Percentiles rank a stretch among this genome's conserved stretches.
phyloP scores from a whole-genome alignment of 2,888 invertebrate genomes.

The Yponomeuta evonymella region DNA sequence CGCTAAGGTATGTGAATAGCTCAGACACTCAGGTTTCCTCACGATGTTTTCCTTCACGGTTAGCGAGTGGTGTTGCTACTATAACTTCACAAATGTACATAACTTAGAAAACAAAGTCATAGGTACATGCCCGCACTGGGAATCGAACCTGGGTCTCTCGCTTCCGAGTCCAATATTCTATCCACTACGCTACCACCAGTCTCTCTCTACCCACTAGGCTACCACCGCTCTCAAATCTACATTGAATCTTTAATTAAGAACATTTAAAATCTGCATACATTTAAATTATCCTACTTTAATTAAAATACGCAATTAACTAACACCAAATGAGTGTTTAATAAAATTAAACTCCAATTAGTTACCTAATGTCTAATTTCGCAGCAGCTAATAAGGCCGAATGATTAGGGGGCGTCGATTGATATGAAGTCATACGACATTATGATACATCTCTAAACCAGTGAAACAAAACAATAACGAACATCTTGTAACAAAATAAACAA shows the following conservation, averaged over 20 bases:
- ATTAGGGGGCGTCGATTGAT: neutral
- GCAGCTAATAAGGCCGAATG: constrained; percentile 7
- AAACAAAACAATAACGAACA: constrained; percentile 1
- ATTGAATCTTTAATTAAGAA: neutral
- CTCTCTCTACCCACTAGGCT: no score
- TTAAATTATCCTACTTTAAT: neutral
- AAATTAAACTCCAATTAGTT: neutral
- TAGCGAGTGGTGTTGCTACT: no score
- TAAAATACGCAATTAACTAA: neutral
- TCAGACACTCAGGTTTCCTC: no score
- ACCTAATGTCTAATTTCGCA: neutral
- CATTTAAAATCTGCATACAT: neutral
- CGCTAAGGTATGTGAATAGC: no score
- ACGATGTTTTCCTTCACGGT: no score
- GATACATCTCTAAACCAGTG: neutral
- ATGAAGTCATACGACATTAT: neutral
- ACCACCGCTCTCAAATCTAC: no score
- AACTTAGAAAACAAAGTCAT: no score
- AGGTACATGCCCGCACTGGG: no score
- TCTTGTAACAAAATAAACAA: constrained; percentile 18
- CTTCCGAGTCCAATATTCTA: no score
- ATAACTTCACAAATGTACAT: no score
- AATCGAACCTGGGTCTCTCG: no score
- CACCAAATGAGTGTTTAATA: neutral
- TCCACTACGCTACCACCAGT: no score